Conservation (phyloP, 1,140 invertebrate genomes). For the Saccostrea cuccullata region DNA sequence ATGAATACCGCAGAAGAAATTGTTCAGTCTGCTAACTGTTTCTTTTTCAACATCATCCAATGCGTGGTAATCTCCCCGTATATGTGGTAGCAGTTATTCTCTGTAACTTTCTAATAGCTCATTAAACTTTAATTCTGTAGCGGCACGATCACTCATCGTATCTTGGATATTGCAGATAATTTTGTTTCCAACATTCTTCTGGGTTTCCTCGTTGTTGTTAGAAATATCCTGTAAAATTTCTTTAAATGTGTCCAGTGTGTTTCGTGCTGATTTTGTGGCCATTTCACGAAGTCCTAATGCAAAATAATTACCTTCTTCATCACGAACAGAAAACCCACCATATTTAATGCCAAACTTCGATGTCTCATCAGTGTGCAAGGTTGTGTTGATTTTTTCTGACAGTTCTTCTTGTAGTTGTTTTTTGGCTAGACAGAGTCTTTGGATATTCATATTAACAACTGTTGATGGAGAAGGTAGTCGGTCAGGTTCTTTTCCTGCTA, state of each 20-base stretch:
- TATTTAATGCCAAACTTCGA: conserved; percentile 54
- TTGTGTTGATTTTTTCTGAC: conserved; percentile 15
- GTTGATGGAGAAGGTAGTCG: conserved; percentile 45
- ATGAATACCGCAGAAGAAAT: conserved; percentile 54
- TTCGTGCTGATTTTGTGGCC: conserved; percentile 45
- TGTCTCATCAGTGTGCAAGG: conserved; percentile 32
- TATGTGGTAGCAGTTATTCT: not conserved
- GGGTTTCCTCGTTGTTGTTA: no score
- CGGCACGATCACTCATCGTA: conserved; percentile 48
- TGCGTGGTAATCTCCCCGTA: not conserved
- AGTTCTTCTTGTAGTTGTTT: conserved; percentile 39
- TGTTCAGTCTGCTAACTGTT: conserved; percentile 5
- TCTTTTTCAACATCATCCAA: conserved; percentile 23
- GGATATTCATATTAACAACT: conserved; percentile 55
- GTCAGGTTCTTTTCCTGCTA: conserved; percentile 39
- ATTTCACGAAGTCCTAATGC: conserved; percentile 52
- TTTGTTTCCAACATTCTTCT: not conserved
- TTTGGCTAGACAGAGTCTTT: conserved; percentile 41
- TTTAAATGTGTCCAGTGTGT: not conserved
- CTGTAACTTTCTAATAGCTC: conserved; percentile 38
- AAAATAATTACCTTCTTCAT: conserved; percentile 42
- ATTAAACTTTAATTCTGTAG: conserved; percentile 42
- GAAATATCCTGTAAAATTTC: no score
- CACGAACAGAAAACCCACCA: conserved; percentile 37
- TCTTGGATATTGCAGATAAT: conserved; percentile 41